Percentiles rank a stretch among this genome's conserved stretches.
Conservation (phyloP, 1,140 invertebrate species). For the Fopius arisanus region DNA sequence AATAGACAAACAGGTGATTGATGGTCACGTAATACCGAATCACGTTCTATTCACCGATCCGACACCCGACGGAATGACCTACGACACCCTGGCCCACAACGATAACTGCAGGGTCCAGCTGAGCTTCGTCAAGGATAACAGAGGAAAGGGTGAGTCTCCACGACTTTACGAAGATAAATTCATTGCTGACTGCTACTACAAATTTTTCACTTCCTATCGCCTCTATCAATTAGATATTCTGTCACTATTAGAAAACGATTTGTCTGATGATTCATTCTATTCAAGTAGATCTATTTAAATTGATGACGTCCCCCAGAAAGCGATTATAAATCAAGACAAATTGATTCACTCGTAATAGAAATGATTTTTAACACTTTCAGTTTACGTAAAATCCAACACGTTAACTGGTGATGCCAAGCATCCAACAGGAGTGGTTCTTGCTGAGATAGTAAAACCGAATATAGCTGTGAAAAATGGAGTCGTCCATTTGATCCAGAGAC, state of each 20-base stretch:
- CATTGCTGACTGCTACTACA: too few relatives aligned
- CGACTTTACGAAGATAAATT: not conserved
- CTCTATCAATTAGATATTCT: too few relatives aligned
- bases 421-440: conserved; percentile 80
- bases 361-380: too few relatives aligned
- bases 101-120: conserved; percentile 85
- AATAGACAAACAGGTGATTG: conserved; percentile 84
- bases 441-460: conserved; percentile 88
- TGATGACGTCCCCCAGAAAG: too few relatives aligned
- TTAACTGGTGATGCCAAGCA: conserved; percentile 79
- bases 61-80: conserved; percentile 73
- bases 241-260: too few relatives aligned
- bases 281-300: too few relatives aligned
- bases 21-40: conserved; percentile 89
- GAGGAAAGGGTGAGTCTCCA: conserved; percentile 60
- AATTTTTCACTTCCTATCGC: too few relatives aligned
- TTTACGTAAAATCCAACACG: conserved; percentile 88
- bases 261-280: too few relatives aligned
- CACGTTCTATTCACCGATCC: conserved; percentile 87
- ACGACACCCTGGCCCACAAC: conserved; percentile 80
- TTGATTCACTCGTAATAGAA: too few relatives aligned
- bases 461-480: conserved; percentile 93
- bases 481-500: conserved; percentile 88
- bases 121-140: conserved; percentile 74
- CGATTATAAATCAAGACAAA: too few relatives aligned